These are phyloP conservation scores for Crocallis elinguaria DNA, from an alignment of 2,888 invertebrate genomes.

Conservation along the genomic window DNA sequence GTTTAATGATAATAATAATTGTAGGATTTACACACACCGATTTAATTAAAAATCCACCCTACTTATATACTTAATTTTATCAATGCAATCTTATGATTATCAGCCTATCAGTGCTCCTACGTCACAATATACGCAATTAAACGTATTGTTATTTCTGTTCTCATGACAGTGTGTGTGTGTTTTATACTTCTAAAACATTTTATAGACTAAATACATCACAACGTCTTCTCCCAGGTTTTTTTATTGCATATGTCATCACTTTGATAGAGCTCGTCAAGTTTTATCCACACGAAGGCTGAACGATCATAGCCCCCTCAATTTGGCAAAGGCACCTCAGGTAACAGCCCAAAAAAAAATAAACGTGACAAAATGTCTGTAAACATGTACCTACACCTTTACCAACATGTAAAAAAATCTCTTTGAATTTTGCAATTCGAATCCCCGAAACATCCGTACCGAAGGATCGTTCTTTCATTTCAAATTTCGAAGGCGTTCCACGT, in stretches of 20 bases:
- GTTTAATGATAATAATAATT: no score
- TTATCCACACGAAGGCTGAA: conserved; percentile 57
- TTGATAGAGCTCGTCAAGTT: conserved; percentile 66
- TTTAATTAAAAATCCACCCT: no score
- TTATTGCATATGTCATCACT: conserved; percentile 70
- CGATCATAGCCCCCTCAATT: conserved; percentile 71
- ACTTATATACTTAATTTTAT: no score
- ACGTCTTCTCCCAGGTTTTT: conserved; percentile 39
- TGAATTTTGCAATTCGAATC: conserved; percentile 64
- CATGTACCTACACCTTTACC: conserved; percentile 75
- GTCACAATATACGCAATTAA: no score
- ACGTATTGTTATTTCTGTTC: no score
- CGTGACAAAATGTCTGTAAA: conserved; percentile 84
- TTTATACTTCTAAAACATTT: no score
- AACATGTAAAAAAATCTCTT: conserved; percentile 60
- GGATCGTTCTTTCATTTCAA: conserved; percentile 59
- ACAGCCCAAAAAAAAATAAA: conserved; percentile 65
- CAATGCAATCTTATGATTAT: no score
- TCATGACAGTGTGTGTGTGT: no score
- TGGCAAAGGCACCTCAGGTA: conserved; percentile 74
- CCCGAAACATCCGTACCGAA: conserved; percentile 65
- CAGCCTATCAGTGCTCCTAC: no score
- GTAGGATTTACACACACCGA: no score
- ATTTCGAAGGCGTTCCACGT: conserved; percentile 74
- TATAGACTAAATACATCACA: no score